phyloP scores from a whole-genome alignment of 2,113 vertebrate genomes.

The Clarias macrocephalus region DNA sequence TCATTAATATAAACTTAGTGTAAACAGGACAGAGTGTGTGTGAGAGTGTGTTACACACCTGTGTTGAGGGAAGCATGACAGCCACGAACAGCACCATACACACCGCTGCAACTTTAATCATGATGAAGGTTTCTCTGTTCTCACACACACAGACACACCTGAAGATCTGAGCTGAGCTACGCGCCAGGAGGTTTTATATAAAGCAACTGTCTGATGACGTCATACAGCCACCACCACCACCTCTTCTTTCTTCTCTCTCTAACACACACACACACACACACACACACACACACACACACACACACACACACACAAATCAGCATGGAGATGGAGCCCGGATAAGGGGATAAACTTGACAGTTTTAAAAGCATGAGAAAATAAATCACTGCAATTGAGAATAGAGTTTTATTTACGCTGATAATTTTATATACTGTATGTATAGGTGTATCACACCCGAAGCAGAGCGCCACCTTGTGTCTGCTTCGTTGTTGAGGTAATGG shows the following conservation, averaged over 20 bases:
- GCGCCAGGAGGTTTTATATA: background rate
- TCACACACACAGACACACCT: background rate
- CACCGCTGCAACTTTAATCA: constrained; percentile 49
- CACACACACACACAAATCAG: too few relatives aligned
- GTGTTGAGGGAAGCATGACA: constrained; percentile 51
- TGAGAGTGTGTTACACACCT: constrained; percentile 54
- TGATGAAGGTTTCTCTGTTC: constrained; percentile 39
- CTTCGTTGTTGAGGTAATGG: too few relatives aligned
- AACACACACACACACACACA: too few relatives aligned
- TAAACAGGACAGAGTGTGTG: background rate
- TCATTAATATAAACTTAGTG: background rate
- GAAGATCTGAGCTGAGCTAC: background rate
- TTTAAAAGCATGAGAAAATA: background rate
- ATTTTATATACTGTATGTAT: too few relatives aligned
- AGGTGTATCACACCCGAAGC: too few relatives aligned
- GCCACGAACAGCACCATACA: constrained; percentile 59
- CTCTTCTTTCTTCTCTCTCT: too few relatives aligned
- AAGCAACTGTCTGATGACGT: background rate
- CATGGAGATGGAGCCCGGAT: too few relatives aligned
- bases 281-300: too few relatives aligned
- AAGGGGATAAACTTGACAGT: background rate
- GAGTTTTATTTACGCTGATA: too few relatives aligned
- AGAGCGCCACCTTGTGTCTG: too few relatives aligned
- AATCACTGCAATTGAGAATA: background rate
- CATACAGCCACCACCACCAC: background rate